These are phyloP conservation scores for Abrostola triplasia DNA, from an alignment of 2,888 invertebrate genomes.

Conservation along the genomic window DNA sequence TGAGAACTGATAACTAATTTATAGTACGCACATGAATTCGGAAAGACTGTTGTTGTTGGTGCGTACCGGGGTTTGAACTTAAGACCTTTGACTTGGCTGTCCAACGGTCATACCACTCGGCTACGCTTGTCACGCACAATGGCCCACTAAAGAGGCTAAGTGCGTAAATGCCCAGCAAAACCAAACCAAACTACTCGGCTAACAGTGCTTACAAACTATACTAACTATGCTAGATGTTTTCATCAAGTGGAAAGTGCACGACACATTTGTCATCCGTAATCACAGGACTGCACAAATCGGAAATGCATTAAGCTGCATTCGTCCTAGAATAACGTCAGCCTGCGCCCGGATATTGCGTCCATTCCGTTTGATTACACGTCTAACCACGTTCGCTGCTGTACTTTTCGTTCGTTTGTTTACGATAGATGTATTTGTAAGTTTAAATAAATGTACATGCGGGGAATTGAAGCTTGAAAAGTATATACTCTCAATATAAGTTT, in stretches of 20 bases:
- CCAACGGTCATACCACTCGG: background rate
- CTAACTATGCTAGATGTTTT: background rate
- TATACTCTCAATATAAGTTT: no score
- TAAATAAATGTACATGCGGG: background rate
- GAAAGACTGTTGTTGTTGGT: no score
- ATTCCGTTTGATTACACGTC: conserved; percentile 30
- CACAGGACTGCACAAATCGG: conserved; percentile 8
- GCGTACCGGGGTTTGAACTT: no score
- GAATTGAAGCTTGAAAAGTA: background rate
- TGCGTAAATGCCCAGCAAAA: no score
- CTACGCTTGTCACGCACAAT: no score
- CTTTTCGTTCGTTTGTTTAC: conserved; percentile 1
- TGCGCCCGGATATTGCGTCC: conserved; percentile 27
- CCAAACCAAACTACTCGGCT: no score
- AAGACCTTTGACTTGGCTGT: background rate
- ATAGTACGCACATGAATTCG: no score
- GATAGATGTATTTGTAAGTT: background rate
- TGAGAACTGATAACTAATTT: no score
- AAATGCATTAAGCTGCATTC: conserved; percentile 21
- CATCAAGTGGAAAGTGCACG: background rate
- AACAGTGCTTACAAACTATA: no score
- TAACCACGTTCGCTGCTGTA: conserved; percentile 15
- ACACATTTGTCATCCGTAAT: conserved; percentile 5
- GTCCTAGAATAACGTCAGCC: conserved; percentile 11
- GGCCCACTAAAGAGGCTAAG: no score